Base-by-base conservation (phyloP, 30 jellyfish, hydroid and myxozoan genomes). In the Aurelia aurita region DNA sequence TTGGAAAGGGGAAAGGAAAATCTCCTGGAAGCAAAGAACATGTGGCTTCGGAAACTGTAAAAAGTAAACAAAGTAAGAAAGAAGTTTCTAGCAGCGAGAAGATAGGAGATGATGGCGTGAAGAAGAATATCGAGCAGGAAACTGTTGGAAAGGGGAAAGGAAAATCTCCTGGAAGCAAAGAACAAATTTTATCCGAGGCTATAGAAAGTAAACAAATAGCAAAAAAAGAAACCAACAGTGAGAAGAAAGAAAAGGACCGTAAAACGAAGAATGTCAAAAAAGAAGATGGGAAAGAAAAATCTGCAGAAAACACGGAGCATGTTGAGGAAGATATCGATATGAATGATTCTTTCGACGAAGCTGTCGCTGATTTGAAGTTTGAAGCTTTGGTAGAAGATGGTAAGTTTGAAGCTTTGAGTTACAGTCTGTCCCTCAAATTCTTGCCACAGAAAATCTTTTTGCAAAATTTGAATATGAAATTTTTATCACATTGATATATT, bases 361-460 rank as follows among this genome's bases (percentile, higher is more conserved):
- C 51, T 6, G 14, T 39, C 51, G 16, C 16, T 3, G 68, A 72
- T 72, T 51, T 72, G 34, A 72, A 49, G 29, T 72, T 72, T 49
- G 72, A 72, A 27, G 23, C 70, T 22, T 51, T 72, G 72, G 55
- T 72, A 22, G 70, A 51, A 26, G 84, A 49, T 22, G 84, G 84
- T 72, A 51, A 23, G 84, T 72, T 39, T 23, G 46, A 5, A 0
- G 9, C 19, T 45, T 39, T 39, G 46, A 1, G 19, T 22, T 25
- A 0, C 34, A 5, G 13, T 15, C 19, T 61, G 0, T 22, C 34
- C 3, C 45, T 5, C 5, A 35, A 5, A 61, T 20, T 61, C 13
- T 22, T 61, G 13, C 32, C 73, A 5, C 12, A 20, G 12, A 61
- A 13, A 2, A 20, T 39, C 0, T 13, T 19, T 21, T 22, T 15